phyloP scores from a whole-genome alignment of 1,140 invertebrate species.

The Pseudobourletiella spinata region DNA sequence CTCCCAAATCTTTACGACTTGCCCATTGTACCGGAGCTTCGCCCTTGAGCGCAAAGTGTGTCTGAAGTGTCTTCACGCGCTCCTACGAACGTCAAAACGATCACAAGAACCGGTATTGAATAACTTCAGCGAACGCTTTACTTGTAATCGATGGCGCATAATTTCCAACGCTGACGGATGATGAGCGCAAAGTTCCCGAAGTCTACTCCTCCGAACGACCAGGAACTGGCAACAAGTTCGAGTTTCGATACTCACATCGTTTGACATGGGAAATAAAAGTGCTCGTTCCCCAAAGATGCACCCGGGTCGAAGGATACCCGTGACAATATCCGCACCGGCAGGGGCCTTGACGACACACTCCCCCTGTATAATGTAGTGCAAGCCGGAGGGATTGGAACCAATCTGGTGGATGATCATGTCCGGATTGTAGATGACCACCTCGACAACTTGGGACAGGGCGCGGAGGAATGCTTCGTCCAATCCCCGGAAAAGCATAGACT shows the following conservation, averaged over 20 bases:
- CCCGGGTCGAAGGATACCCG: constrained; percentile 23
- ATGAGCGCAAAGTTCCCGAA: constrained; percentile 17
- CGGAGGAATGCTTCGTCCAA: constrained; percentile 31
- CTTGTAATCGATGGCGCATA: neutral
- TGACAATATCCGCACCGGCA: constrained; percentile 7
- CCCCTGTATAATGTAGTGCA: constrained; percentile 34
- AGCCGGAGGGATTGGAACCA: constrained; percentile 19
- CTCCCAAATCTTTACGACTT: no score
- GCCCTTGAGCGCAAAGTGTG: no score
- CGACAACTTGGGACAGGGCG: constrained; percentile 17
- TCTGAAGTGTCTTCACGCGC: no score
- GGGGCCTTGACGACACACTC: constrained; percentile 24
- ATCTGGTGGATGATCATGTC: constrained; percentile 27
- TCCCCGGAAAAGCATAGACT: constrained; percentile 24
- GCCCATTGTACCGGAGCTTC: no score
- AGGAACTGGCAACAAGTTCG: constrained; percentile 27
- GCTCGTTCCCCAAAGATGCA: constrained; percentile 31
- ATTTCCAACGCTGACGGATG: neutral
- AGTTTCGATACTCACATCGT: constrained; percentile 28
- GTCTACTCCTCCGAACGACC: constrained; percentile 11
- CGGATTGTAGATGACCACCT: constrained; percentile 28
- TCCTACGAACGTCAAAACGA: no score
- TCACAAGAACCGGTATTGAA: no score
- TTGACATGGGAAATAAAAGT: constrained; percentile 28
- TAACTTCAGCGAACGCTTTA: no score